Base-by-base conservation (phyloP, 92 coral and sea anemone genomes). In the Paragorgia papillata region DNA sequence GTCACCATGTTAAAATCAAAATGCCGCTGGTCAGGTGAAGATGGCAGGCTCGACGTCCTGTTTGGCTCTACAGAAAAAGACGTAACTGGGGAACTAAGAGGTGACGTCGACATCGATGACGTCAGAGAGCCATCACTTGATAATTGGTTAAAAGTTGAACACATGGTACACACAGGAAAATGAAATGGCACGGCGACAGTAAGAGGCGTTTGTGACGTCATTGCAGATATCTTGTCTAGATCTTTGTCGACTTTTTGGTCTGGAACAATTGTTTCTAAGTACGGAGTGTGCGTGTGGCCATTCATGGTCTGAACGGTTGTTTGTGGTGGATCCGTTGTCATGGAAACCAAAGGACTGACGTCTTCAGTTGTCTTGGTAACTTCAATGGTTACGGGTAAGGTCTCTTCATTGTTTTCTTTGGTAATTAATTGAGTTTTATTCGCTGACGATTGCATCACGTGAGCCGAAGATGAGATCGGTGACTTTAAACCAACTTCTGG, bases 81-180 rank as follows among this genome's bases (percentile, higher is more conserved):
- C 50, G 48, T 20, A 27, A n/a, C 54, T 19, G 75, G 75, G 1
- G 75, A 68, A 27, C 58, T 26, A 12, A 25, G 33, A 0, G 73
- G 73, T 62, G 68, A 31, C 48, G 25, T 62, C 7, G 73, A 66
- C 54, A 43, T 20, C 1, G 59, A 46, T 29, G 75, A 68, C 43
- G 59, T 43, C 41, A 68, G 19, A 29, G 75, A 68, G 7, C 41
- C 75, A 25, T 68, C 75, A 27, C 75, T 68, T 1, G 75, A 68
- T 49, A 30, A 68, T 68, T 25, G 75, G 58, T 49, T 68, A 4
- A 41, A 68, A 46, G 35, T 7, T 68, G 59, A 44, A 49, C 39
- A 28, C 10, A 40, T 25, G 10, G 39, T 28, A 49, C 40, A 68
- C 7, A 34, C 25, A 44, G 75, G 22, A 19, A 59, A 68, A 49